These are phyloP conservation scores for Catostylus mosaicus DNA, from an alignment of 30 jellyfish, hydroid and myxozoan genomes.

Conservation along the genomic window DNA sequence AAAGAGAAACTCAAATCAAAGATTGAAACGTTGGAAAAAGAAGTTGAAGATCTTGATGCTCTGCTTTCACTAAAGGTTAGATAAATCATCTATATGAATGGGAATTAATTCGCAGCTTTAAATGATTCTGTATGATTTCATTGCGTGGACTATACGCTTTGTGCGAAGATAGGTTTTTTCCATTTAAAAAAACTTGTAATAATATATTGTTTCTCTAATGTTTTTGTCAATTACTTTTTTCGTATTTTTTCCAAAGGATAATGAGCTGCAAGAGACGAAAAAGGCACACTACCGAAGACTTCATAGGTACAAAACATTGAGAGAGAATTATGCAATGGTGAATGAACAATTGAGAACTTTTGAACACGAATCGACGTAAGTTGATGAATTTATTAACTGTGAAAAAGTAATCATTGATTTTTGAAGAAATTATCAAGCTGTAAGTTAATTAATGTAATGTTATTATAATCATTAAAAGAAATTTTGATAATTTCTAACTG, in stretches of 20 bases:
- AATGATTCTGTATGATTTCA: no score
- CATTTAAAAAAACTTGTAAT: no score
- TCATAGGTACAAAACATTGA: conserved; percentile 75
- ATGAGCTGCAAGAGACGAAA: conserved; percentile 74
- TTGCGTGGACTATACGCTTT: no score
- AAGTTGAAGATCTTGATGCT: conserved; percentile 36
- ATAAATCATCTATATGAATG: no score
- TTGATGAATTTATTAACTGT: not conserved
- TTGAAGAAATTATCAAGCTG: no score
- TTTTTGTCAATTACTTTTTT: no score
- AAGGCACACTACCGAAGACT: conserved; percentile 82
- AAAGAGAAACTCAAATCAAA: conserved; percentile 1
- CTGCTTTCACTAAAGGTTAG: conserved; percentile 44
- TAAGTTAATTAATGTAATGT: no score
- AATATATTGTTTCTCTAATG: no score
- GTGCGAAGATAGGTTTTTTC: no score
- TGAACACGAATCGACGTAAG: conserved; percentile 73
- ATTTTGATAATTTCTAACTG: no score
- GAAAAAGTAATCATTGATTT: not conserved
- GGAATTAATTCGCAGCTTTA: no score
- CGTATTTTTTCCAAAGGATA: conserved; percentile 61
- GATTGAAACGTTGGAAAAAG: conserved; percentile 24
- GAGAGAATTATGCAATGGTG: conserved; percentile 77
- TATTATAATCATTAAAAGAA: no score
- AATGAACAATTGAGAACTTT: conserved; percentile 77